Conservation (phyloP, 2,888 invertebrate species). For the Caenorhabditis sp. region DNA sequence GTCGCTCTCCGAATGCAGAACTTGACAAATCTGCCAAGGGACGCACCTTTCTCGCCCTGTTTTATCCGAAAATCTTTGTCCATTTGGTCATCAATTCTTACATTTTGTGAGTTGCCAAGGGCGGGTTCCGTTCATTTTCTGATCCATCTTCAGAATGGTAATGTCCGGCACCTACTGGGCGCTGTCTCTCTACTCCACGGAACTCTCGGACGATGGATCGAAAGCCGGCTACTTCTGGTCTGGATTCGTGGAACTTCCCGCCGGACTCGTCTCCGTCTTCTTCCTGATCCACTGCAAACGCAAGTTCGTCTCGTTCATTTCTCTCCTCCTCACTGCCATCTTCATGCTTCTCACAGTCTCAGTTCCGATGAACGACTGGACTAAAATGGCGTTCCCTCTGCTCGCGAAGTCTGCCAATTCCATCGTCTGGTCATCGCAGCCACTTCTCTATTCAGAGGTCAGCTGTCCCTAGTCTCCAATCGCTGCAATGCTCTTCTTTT, state of each 20-base stretch:
- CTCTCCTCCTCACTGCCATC: constrained; percentile 56
- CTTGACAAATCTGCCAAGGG: constrained; percentile 11
- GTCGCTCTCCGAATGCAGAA: constrained; percentile 35
- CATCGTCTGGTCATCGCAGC: constrained; percentile 79
- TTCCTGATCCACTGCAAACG: constrained; percentile 62
- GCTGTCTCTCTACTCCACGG: constrained; percentile 79
- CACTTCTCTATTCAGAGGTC: constrained; percentile 77
- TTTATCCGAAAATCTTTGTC: constrained; percentile 67
- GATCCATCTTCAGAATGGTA: constrained; percentile 68
- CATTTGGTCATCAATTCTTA: constrained; percentile 76
- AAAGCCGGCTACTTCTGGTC: constrained; percentile 82
- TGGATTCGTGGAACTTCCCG: constrained; percentile 80
- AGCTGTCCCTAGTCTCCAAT: background rate
- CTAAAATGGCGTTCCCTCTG: constrained; percentile 75
- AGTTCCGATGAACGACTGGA: constrained; percentile 45
- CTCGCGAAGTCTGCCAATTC: constrained; percentile 79
- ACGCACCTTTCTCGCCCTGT: constrained; percentile 38
- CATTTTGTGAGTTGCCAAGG: constrained; percentile 71
- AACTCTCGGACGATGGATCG: constrained; percentile 77
- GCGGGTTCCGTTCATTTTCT: background rate
- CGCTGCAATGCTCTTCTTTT: no score
- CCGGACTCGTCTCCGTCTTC: constrained; percentile 72
- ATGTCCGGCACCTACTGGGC: constrained; percentile 82
- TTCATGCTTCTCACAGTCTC: constrained; percentile 57
- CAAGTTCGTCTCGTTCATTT: constrained; percentile 64